A percentile compares a stretch with the other conserved stretches of the same genome.
Conservation (phyloP, 2,797 vertebrate species). For the Craterocephalus amniculus region DNA sequence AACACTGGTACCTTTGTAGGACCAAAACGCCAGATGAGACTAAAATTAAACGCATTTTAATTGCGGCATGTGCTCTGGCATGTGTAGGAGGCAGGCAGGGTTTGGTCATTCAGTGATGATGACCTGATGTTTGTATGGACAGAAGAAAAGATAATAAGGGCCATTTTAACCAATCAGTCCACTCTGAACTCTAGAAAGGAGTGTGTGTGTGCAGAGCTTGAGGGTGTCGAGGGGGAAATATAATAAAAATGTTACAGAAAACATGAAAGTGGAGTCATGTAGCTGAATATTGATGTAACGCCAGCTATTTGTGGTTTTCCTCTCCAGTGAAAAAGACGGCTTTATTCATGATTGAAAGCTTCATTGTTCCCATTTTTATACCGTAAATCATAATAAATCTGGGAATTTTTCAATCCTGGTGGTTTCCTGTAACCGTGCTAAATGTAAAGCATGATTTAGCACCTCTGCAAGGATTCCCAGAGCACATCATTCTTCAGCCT, state of each 20-base stretch:
- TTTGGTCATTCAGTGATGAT: conserved; percentile 30
- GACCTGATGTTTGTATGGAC: not conserved
- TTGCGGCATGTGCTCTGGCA: conserved; percentile 44
- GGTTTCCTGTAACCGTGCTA: not conserved
- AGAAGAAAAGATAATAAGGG: not conserved
- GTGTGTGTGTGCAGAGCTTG: not conserved
- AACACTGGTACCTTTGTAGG: conserved; percentile 79
- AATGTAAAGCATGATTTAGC: not conserved
- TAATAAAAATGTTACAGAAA: not conserved
- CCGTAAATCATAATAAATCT: not conserved
- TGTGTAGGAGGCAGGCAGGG: conserved; percentile 51
- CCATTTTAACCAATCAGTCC: not conserved
- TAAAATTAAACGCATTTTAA: conserved; percentile 76
- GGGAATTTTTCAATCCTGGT: not conserved
- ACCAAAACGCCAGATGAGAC: conserved; percentile 68
- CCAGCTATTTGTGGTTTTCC: too few species aligned
- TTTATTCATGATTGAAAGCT: not conserved
- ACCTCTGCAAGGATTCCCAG: too few species aligned
- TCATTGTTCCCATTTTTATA: not conserved
- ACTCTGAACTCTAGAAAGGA: not conserved
- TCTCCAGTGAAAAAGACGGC: not conserved
- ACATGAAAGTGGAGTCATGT: not conserved
- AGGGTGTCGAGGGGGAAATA: not conserved
- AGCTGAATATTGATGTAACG: not conserved
- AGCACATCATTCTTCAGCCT: too few species aligned